These are phyloP conservation scores for Caenorhabditis sp. DNA, from an alignment of 2,888 invertebrate genomes.

Conservation along the genomic window DNA sequence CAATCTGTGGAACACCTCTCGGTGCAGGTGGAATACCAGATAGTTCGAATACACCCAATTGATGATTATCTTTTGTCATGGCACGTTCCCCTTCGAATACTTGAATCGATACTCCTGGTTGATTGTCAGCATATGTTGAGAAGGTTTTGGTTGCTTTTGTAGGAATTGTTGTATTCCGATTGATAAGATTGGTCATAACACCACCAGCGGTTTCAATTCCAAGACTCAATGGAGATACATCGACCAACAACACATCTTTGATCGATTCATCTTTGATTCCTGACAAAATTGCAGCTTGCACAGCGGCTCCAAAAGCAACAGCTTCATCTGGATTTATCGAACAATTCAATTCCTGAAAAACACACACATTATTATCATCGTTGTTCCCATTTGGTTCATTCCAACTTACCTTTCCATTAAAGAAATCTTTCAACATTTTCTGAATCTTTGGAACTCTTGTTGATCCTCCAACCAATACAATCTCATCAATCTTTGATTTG, in stretches of 20 bases:
- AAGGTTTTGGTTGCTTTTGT: constrained; percentile 74
- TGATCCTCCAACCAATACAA: constrained; percentile 84
- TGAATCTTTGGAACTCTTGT: constrained; percentile 97
- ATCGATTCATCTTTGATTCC: constrained; percentile 36
- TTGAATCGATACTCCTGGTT: constrained; percentile 86
- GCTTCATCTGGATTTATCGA: constrained; percentile 94
- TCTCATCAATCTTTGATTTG: constrained; percentile 75
- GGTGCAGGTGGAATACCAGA: constrained; percentile 70
- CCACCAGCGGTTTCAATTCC: constrained; percentile 92
- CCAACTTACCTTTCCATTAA: constrained; percentile 80
- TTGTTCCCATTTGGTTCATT: constrained; percentile 80
- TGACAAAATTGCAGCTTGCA: constrained; percentile 45
- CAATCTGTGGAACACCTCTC: constrained; percentile 74
- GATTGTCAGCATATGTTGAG: constrained; percentile 90
- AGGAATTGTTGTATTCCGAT: constrained; percentile 75
- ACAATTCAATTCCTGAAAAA: constrained; percentile 83
- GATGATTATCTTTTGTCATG: constrained; percentile 73
- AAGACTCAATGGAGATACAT: constrained; percentile 88
- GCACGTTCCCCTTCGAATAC: constrained; percentile 77
- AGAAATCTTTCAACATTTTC: constrained; percentile 84
- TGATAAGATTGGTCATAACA: constrained; percentile 88
- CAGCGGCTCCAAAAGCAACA: constrained; percentile 86
- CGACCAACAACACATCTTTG: constrained; percentile 77
- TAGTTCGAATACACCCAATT: constrained; percentile 72
- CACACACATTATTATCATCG: constrained; percentile 84